Base-by-base conservation (phyloP, 1,140 invertebrate genomes). In the Littorina saxatilis region DNA sequence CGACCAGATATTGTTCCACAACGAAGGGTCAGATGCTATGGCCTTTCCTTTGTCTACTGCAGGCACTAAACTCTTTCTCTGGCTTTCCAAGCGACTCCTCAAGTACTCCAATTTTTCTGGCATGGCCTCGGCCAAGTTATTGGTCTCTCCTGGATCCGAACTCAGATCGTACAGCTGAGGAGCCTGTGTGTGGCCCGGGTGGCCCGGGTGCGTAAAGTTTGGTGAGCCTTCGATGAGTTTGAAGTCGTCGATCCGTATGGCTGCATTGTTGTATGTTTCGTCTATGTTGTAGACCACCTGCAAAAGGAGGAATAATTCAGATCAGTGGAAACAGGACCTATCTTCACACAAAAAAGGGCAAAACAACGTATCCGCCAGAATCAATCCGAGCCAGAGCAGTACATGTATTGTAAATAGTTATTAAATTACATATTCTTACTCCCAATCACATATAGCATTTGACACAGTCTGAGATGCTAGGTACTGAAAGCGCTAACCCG, bases 231-330 rank as follows among this genome's bases (percentile, higher is more conserved):
- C 32, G 13, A 78, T 78, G 32, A 78, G 76, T n/a, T 78, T 78
- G 55, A 37, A 78, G 55, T 43, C 29, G 39, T 58, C 58, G 39
- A 63, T 29, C 0, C 76, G 76, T 20, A 78, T 66, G 76, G 76
- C 76, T 27, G 35, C 55, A n/a, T 61, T 37, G 55, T 78, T 78
- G 52, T 32, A 43, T 20, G 3, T 4, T n/a, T 73, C 70, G 35
- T 78, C 76, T 20, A 78, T 63, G 58, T 78, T 78, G 76, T 78
- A 78, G 32, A 78, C 39, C 17, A 76, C 23, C 66, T 68, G 66
- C 43, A 47, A 47, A 17, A n/a, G n/a, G n/a, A n/a, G n/a, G n/a
- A n/a, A n/a, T n/a, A n/a, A n/a, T n/a, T n/a, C n/a, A n/a, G n/a
- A n/a, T n/a, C n/a, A n/a, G n/a, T n/a, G n/a, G n/a, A n/a, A n/a